Percentiles rank a stretch among this genome's conserved stretches.
Conservation (phyloP, 2,113 vertebrate genomes). For the Dermatemys mawii region DNA sequence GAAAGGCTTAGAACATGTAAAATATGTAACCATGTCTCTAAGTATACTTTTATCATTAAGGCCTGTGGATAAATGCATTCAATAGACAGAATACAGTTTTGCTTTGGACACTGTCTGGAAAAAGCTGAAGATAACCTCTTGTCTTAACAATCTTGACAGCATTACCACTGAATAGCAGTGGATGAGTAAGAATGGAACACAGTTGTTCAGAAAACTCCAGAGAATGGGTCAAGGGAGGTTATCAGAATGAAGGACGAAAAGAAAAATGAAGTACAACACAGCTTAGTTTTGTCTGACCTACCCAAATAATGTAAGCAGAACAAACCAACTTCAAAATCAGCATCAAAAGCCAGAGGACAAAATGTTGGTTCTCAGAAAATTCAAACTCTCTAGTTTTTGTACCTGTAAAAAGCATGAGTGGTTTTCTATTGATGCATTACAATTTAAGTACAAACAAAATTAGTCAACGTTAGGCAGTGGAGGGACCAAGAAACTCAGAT, state of each 20-base stretch:
- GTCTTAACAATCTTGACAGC: constrained; percentile 20
- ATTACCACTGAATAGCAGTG: background rate
- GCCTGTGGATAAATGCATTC: background rate
- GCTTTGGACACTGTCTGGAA: background rate
- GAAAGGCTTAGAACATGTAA: background rate
- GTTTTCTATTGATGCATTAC: background rate
- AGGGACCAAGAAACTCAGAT: fast-evolving
- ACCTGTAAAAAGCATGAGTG: background rate
- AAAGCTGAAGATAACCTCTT: background rate
- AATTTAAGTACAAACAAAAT: background rate
- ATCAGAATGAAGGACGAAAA: background rate
- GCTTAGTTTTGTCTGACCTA: constrained; percentile 28
- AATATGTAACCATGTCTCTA: background rate
- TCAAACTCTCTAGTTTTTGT: fast-evolving
- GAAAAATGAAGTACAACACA: background rate
- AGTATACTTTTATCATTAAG: background rate
- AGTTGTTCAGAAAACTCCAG: background rate
- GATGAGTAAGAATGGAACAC: background rate
- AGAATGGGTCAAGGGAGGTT: background rate
- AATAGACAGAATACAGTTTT: background rate
- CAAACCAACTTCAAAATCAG: background rate
- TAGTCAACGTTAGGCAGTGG: fast-evolving
- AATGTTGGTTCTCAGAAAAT: background rate
- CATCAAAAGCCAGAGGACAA: background rate
- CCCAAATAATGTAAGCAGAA: constrained; percentile 4